These are phyloP conservation scores for Drosophila sp. DNA, from an alignment of 1,140 invertebrate genomes.

Conservation along the genomic window DNA sequence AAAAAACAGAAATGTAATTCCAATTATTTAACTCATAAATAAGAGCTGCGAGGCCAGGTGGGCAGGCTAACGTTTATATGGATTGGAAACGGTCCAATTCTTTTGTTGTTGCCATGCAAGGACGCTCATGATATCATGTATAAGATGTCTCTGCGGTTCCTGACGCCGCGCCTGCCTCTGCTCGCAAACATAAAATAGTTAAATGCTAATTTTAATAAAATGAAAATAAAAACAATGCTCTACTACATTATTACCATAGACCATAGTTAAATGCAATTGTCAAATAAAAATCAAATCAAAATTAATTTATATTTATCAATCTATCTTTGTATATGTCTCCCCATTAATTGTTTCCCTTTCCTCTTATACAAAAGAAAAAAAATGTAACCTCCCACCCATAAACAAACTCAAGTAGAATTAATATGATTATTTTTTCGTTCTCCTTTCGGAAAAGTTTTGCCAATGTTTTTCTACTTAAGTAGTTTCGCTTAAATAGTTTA, in stretches of 20 bases:
- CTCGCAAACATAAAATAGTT: constrained; percentile 54
- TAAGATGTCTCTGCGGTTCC: not conserved
- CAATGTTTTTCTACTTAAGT: constrained; percentile 64
- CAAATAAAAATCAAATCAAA: constrained; percentile 67
- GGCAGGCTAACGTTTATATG: constrained; percentile 11
- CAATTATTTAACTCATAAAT: constrained; percentile 35
- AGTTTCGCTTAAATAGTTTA: constrained; percentile 53
- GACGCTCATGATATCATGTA: not conserved
- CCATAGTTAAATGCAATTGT: constrained; percentile 72
- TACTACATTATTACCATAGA: constrained; percentile 10
- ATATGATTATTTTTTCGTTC: not conserved
- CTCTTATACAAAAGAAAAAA: not conserved
- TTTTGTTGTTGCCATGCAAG: not conserved
- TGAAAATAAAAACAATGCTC: constrained; percentile 46
- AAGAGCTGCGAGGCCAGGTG: not conserved
- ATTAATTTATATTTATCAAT: constrained; percentile 56
- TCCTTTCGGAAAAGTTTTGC: constrained; percentile 18
- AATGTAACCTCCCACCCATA: not conserved
- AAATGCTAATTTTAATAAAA: constrained; percentile 69
- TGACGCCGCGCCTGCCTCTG: not conserved
- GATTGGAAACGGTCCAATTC: no score
- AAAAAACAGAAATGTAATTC: constrained; percentile 49
- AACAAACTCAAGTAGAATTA: constrained; percentile 17
- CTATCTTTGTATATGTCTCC: constrained; percentile 4
- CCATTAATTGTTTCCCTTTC: not conserved